Evolutionary conservation across 2,888 invertebrate species (phyloP), one percentile per base, ranked within the genome.

Genomic region (Pycnomerus fuliginosus): DNA sequence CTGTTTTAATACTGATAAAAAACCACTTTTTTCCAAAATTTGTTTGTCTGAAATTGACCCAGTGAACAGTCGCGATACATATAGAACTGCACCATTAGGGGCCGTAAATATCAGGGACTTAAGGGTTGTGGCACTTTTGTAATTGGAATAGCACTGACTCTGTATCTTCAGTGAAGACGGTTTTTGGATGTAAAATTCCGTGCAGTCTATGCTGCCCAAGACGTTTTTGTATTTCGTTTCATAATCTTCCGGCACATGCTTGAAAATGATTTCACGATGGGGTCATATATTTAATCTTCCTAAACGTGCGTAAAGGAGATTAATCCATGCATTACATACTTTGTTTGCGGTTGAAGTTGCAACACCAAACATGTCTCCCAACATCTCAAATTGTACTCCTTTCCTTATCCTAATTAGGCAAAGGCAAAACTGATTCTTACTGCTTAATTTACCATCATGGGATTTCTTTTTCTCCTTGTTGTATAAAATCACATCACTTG

Each of bases 31-130:
- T 10, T 31, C 14, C 12, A 55, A 40, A 16, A 53, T 51, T 22
- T 33, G 16, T 25, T 52, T 50, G 34, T 55, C 50, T 7, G 55
- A 50, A 17, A 49, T 33, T 23, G 44, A 24, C 8, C 20, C 20
- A 20, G 20, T 5, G 8, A 20, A 53, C n/a, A 44, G 29, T 16
- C 43, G 32, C 15, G 50, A 50, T 2, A 50, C 24, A 34, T 38
- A 53, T 16, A 48, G 42, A 7, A 55, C 48, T 5, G 38, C 15
- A 7, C 50, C 55, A 28, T 45, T 44, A 11, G 53, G 52, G 17
- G 48, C 43, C 3, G 48, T 42, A 27, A 48, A 52, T 13, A 49
- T 24, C 12, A 57, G 28, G 10, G 45, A 36, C 36, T 53, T 55
- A n/a, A 53, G 16, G 5, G 50, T 56, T 15, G 48, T 41, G 7